Percentiles rank a stretch among this genome's conserved stretches.
Evolutionary conservation across 2,888 invertebrate genomes (phyloP).

Genomic region (Nezara viridula): DNA sequence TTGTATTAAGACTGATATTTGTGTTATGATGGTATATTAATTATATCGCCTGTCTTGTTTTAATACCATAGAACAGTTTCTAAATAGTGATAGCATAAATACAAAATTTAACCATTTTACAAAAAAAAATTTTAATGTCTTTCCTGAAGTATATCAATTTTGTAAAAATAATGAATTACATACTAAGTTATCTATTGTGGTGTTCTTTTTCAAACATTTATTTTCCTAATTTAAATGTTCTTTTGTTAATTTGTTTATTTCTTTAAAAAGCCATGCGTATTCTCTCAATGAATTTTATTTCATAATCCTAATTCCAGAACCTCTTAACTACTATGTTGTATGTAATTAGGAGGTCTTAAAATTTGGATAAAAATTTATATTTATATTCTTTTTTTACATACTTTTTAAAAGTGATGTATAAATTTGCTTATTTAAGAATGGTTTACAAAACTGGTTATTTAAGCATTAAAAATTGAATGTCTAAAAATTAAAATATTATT

Average conservation of each 20-base stretch:
- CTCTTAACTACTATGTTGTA: no score
- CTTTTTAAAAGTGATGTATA: background rate
- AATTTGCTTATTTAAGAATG: background rate
- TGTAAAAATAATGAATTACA: background rate
- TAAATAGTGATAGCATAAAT: background rate
- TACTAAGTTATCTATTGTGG: background rate
- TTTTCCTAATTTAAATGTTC: background rate
- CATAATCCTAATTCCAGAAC: no score
- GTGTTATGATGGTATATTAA: background rate
- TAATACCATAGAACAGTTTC: background rate
- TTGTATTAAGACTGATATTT: constrained; percentile 1
- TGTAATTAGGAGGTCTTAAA: no score
- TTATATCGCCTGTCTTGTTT: background rate
- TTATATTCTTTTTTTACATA: background rate
- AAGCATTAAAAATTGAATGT: background rate
- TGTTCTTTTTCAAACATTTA: background rate
- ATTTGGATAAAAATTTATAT: background rate
- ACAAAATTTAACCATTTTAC: background rate
- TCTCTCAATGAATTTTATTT: no score
- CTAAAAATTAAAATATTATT: background rate
- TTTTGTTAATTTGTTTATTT: background rate
- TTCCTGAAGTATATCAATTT: background rate
- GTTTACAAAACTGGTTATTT: background rate
- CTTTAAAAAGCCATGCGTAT: background rate
- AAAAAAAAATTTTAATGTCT: background rate